Base-by-base conservation (phyloP, 2,888 invertebrate species). In the Aproaerema taeniolella region DNA sequence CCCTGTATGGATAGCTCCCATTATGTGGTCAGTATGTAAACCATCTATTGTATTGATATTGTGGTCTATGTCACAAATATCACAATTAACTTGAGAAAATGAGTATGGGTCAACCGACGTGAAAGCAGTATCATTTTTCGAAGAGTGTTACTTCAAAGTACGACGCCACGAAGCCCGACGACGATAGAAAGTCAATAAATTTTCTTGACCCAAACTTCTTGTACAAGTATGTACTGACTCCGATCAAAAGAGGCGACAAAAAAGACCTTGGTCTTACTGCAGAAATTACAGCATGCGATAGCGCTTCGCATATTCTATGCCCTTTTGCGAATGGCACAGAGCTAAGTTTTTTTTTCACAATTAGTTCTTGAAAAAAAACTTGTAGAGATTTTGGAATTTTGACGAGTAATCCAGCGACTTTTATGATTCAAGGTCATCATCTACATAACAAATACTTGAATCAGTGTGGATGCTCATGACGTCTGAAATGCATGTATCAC, bases 201-300 rank as follows among this genome's bases (percentile, higher is more conserved):
- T 12, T 30, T 13, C 11, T 10, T 13, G 10, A 10, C 11, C 31
- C 31, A 31, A 31, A 31, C 31, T 31, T 31, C 15, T 31, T 31
- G 15, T 31, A 31, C 31, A 31, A 15, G 10, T 15, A 31, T 31
- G 15, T 14, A 31, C 31, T 31, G 2, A 31, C 14, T 31, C 31
- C 31, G 31, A 14, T 31, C 31, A 31, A 14, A 31, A 31, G 31
- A 2, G 31, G 31, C 15, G 31, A 31, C 15, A 31, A 14, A 31
- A 31, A 31, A 14, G 31, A 31, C 10, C 15, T 31, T 8, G 31
- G 31, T 12, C 31, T 31, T 31, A 10, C 31, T 15, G 31, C 31
- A 31, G 31, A 14, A 15, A 31, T 31, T 14, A 31, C 31, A 31
- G 31, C 31, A 9, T 31, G 31, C 15, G 31, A 31, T 31, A 31